Evolutionary conservation across 1,140 invertebrate genomes (phyloP), one percentile per base, ranked within the genome.

Genomic region (Drosophila sp.): DNA sequence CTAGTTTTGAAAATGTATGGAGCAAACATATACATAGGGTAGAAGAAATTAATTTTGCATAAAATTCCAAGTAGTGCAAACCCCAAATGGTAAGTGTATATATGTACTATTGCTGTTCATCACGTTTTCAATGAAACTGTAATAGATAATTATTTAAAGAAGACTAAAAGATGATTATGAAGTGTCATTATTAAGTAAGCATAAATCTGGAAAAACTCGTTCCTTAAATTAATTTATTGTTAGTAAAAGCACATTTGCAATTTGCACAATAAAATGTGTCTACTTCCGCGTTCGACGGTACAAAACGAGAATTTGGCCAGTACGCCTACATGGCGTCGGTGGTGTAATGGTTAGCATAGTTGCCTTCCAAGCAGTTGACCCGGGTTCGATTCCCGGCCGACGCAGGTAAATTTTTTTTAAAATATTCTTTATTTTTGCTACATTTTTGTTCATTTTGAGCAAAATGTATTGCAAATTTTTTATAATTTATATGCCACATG

Each of bases 361-460:
- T 94, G 93, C 93, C 93, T 97, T 97, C 96, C 96, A 97, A 97
- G 96, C 96, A 97, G 95, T 96, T 96, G 96, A 97, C 96, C 96
- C 96, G 96, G 95, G 96, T 97, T 97, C 96, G 96, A 97, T 96
- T 97, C 96, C 95, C 96, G 96, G 96, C 95, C 95, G 95, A 96
- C 95, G 95, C 96, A 83, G 56, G 91, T 8, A 17, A 63, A 44
- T 8, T 44, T 82, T 84, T 85, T 83, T 79, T 25, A 41, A 8
- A n/a, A 38, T 47, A 60, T 40, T 17, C 30, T n/a, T 63, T 23
- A 55, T 47, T 40, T 56, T 41, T 60, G 2, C 35, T 30, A 35
- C 4, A 40, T 25, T 62, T 84, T 79, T 80, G 76, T 84, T 17
- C 17, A 17, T 17, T 17, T 17, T 91, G 87, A 90, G 50, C 70